Conservation (phyloP, 2,113 vertebrate species). For the Urocolius indicus region DNA sequence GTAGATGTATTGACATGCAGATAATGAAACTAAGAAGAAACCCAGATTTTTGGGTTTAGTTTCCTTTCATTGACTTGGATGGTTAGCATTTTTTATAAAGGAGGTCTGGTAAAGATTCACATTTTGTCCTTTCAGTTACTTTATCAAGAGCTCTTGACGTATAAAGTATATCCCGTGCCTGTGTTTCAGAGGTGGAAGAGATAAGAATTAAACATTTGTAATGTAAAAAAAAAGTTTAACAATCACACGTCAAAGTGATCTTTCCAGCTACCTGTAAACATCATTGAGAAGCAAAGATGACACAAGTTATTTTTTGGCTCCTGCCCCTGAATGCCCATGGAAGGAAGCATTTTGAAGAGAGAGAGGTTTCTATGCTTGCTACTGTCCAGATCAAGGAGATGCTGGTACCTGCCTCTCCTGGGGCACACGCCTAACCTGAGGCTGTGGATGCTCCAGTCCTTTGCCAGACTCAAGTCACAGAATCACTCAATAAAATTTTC, state of each 20-base stretch:
- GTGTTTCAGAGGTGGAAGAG: not conserved
- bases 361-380: not conserved
- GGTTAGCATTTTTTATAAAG: not conserved
- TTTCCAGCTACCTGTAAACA: not conserved
- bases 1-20: not conserved
- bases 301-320: not conserved
- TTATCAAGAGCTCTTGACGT: not conserved
- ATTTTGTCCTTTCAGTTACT: not conserved
- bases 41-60: not conserved
- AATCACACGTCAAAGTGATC: not conserved
- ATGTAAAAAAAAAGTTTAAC: not conserved
- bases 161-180: not conserved
- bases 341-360: not conserved
- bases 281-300: not conserved
- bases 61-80: not conserved
- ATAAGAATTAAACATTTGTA: not conserved
- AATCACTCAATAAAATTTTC: not conserved
- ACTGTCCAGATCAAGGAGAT: not conserved
- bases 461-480: not conserved
- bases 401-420: not conserved
- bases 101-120: not conserved
- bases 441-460: accelerated
- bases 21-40: not conserved
- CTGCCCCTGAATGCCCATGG: not conserved
- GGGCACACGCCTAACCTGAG: not conserved